Evolutionary conservation across 1,140 invertebrate genomes (phyloP).

Genomic region (Lethrus apterus): DNA sequence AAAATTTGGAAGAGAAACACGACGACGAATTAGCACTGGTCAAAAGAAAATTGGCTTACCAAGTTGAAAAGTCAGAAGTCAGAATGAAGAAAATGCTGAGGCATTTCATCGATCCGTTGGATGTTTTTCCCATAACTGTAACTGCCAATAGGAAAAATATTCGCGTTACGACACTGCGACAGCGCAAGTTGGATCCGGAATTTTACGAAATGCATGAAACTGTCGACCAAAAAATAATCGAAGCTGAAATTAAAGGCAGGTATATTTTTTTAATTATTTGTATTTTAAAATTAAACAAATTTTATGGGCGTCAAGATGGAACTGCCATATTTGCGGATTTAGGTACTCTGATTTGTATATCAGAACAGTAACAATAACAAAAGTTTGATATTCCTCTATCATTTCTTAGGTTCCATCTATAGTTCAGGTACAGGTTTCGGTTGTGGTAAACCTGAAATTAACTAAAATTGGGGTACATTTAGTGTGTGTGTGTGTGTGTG

Average conservation of each 20-base stretch:
- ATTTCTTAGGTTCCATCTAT: no score
- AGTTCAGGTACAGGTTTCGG: no score
- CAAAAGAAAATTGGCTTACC: constrained; percentile 46
- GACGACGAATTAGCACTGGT: constrained; percentile 53
- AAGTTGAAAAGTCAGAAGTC: constrained; percentile 61
- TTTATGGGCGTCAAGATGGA: neutral
- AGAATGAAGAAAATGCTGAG: constrained; percentile 61
- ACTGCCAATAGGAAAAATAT: constrained; percentile 46
- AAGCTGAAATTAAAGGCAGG: constrained; percentile 46
- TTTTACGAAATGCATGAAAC: constrained; percentile 49
- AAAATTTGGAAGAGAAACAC: constrained; percentile 52
- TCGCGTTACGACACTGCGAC: constrained; percentile 51
- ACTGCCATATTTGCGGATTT: constrained; percentile 1
- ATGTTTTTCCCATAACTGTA: constrained; percentile 56
- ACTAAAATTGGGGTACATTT: no score
- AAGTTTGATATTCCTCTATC: no score
- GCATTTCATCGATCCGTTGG: constrained; percentile 60
- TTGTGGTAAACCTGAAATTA: no score
- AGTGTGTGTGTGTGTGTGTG: no score
- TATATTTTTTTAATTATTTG: constrained; percentile 27
- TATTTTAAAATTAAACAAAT: constrained; percentile 6
- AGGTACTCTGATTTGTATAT: neutral
- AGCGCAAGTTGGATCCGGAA: constrained; percentile 51
- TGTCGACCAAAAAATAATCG: constrained; percentile 48
- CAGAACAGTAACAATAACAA: neutral